Conservation (phyloP, 2,888 invertebrate species). For the Phyto melanocephala region DNA sequence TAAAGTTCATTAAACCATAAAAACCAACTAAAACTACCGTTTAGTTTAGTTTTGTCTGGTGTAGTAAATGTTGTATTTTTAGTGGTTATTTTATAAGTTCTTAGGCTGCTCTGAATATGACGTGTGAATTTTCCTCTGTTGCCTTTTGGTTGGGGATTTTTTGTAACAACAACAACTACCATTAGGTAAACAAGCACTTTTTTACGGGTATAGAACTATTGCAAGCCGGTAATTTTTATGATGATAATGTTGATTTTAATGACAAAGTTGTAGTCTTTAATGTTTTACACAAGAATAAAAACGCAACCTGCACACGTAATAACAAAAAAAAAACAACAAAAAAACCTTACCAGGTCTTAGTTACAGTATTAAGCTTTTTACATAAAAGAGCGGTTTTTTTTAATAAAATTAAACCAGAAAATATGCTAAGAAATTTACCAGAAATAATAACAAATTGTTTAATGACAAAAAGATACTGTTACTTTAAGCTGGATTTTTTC, state of each 20-base stretch:
- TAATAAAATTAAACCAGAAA: neutral
- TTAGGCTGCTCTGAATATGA: conserved; percentile 11
- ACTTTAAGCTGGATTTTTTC: conserved; percentile 5
- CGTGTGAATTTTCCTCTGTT: conserved; percentile 24
- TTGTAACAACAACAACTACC: neutral
- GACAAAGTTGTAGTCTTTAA: neutral
- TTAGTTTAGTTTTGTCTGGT: neutral
- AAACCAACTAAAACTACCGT: neutral
- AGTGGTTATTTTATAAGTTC: neutral
- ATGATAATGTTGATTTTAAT: neutral
- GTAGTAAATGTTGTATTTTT: conserved; percentile 2
- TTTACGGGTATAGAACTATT: neutral
- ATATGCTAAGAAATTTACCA: neutral
- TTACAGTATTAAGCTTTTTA: neutral
- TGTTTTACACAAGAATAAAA: neutral
- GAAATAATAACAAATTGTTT: conserved; percentile 3
- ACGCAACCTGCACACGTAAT: neutral
- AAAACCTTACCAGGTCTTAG: neutral
- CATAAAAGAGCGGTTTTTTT: neutral
- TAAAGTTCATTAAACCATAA: conserved; percentile 22
- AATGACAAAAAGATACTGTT: neutral
- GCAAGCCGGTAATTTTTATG: neutral
- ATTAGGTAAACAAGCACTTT: neutral
- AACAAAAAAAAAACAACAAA: neutral
- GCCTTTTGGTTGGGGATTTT: neutral